Conservation (phyloP, 2,113 vertebrate genomes). For the Vireo altiloquus region DNA sequence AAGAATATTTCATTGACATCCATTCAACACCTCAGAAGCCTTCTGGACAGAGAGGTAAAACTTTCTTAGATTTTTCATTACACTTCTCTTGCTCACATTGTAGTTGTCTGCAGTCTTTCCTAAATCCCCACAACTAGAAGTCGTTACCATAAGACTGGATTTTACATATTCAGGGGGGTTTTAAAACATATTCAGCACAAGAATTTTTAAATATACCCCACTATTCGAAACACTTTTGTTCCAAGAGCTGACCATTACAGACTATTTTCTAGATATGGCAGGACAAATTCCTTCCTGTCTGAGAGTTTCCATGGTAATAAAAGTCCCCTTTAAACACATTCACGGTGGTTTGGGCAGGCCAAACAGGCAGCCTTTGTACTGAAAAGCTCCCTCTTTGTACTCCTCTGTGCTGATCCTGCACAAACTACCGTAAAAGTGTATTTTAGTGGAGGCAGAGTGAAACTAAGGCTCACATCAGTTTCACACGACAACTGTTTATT, state of each 20-base stretch:
- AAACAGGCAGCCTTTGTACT: conserved; percentile 72
- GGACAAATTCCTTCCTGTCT: conserved; percentile 72
- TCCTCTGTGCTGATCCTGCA: conserved; percentile 71
- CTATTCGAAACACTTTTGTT: conserved; percentile 61
- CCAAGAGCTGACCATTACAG: conserved; percentile 65
- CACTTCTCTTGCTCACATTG: background rate
- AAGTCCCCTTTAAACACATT: conserved; percentile 72
- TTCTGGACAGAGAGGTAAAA: background rate
- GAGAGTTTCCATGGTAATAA: conserved; percentile 71
- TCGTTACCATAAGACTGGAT: background rate
- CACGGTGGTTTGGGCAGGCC: conserved; percentile 68
- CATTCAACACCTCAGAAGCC: background rate
- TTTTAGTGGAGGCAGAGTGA: conserved; percentile 64
- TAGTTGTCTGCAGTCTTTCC: background rate
- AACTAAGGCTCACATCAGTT: conserved; percentile 63
- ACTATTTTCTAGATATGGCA: conserved; percentile 69
- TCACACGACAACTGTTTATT: conserved; percentile 56
- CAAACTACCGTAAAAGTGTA: conserved; percentile 68
- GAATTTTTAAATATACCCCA: conserved; percentile 46
- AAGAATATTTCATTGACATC: background rate
- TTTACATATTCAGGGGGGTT: background rate
- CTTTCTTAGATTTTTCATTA: background rate
- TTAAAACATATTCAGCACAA: background rate
- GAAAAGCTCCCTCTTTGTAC: conserved; percentile 71
- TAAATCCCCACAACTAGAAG: background rate